Evolutionary conservation across 23 tunicate species (phyloP).

Genomic region (Botrylloides violaceus): DNA sequence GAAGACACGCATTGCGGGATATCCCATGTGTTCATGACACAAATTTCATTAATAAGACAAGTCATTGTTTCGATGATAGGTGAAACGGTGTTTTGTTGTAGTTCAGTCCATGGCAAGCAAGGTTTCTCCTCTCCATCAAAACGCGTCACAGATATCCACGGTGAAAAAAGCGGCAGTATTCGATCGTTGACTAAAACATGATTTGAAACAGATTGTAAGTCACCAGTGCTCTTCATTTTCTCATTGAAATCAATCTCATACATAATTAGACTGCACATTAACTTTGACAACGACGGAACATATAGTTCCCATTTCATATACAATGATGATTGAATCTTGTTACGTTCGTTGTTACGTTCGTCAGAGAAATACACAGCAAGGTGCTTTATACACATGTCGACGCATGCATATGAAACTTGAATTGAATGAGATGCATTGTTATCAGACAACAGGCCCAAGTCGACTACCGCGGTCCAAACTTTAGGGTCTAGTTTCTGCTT

Average conservation of each 20-base stretch:
- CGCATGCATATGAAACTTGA: not conserved
- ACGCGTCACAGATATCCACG: constrained; percentile 3
- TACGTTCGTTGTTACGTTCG: not conserved
- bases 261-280: not conserved
- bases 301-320: not conserved
- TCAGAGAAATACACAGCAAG: constrained; percentile 25
- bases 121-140: not conserved
- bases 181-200: constrained; percentile 6
- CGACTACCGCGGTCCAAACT: constrained; percentile 1
- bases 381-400: constrained; percentile 11
- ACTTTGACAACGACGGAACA: not conserved
- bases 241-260: constrained; percentile 3
- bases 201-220: not conserved
- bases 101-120: not conserved
- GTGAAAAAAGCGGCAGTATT: constrained; percentile 18
- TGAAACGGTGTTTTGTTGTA: not conserved
- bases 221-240: not conserved
- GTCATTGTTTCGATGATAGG: not conserved
- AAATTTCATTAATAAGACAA: not conserved
- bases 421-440: not conserved
- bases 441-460: not conserved
- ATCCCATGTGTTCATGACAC: constrained; percentile 2
- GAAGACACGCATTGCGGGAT: constrained; percentile 11
- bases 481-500: not conserved
- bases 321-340: not conserved